phyloP scores from a whole-genome alignment of 53 echinoderm and acorn worm species.

The Holothuria leucospilota region DNA sequence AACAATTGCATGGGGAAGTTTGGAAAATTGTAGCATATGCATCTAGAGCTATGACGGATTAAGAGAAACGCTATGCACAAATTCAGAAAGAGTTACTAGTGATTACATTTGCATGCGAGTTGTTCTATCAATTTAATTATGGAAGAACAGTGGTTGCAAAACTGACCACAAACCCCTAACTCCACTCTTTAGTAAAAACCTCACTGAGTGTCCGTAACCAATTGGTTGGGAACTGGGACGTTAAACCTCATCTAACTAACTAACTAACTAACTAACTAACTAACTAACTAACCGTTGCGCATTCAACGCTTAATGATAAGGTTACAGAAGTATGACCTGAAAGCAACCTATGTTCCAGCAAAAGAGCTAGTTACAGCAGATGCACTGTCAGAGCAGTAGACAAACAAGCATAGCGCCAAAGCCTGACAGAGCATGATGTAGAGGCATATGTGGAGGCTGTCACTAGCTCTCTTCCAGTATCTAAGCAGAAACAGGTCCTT shows the following conservation, averaged over 20 bases:
- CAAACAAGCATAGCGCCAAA: constrained; percentile 1
- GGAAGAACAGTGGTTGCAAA: constrained; percentile 51
- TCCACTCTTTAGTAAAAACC: constrained; percentile 34
- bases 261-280: too few species aligned
- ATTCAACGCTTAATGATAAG: constrained; percentile 57
- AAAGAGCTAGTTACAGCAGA: constrained; percentile 51
- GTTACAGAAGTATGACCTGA: constrained; percentile 60
- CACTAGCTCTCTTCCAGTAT: constrained; percentile 17
- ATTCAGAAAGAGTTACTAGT: constrained; percentile 60
- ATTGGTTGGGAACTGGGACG: too few species aligned
- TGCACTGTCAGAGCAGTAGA: constrained; percentile 40
- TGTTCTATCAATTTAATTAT: constrained; percentile 65
- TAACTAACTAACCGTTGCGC: too few species aligned
- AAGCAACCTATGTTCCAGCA: constrained; percentile 44
- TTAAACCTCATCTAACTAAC: too few species aligned
- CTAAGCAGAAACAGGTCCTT: constrained; percentile 23
- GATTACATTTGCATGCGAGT: constrained; percentile 62
- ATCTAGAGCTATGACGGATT: too few species aligned
- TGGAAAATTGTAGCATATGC: background rate
- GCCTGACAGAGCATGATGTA: constrained; percentile 37
- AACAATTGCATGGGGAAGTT: constrained; percentile 54
- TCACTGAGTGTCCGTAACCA: constrained; percentile 56
- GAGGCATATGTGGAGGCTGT: constrained; percentile 26
- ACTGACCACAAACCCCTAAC: constrained; percentile 70
- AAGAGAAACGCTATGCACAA: background rate